phyloP scores from a whole-genome alignment of 2,888 invertebrate genomes.

The Uloborus plumipes region DNA sequence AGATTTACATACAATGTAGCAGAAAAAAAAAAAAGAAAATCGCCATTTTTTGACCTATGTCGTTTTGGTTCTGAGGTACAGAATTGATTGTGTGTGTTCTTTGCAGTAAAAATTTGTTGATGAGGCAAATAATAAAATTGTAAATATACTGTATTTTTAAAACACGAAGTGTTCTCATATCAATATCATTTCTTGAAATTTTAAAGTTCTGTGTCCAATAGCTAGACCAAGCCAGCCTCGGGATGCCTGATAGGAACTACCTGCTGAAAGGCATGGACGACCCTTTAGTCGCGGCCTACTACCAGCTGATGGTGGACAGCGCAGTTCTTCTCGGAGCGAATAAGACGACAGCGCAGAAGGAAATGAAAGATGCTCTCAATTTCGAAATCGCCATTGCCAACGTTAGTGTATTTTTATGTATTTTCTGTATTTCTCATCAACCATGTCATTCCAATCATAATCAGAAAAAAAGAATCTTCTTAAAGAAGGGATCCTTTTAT shows the following conservation, averaged over 20 bases:
- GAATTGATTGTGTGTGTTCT: too few species aligned
- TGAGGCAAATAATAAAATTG: too few species aligned
- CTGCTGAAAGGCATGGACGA: constrained; percentile 79
- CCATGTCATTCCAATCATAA: too few species aligned
- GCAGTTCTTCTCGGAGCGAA: constrained; percentile 88
- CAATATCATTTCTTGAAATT: not conserved
- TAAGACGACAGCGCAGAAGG: constrained; percentile 77
- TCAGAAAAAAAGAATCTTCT: too few species aligned
- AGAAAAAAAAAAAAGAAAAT: too few species aligned
- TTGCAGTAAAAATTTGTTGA: too few species aligned
- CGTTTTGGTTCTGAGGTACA: too few species aligned
- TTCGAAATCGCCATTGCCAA: constrained; percentile 93
- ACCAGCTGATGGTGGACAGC: constrained; percentile 79
- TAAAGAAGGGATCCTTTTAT: too few species aligned
- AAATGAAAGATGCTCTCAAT: constrained; percentile 83
- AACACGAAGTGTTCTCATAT: not conserved
- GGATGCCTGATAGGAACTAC: constrained; percentile 84
- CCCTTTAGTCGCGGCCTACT: constrained; percentile 72
- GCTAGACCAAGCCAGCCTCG: constrained; percentile 87
- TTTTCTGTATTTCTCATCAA: too few species aligned
- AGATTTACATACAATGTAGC: too few species aligned
- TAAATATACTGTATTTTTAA: too few species aligned
- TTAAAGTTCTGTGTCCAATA: constrained; percentile 72
- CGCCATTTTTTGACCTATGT: too few species aligned
- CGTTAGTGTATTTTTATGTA: constrained; percentile 76